A percentile compares a stretch with the other conserved stretches of the same genome.
phyloP scores from a whole-genome alignment of 1,140 invertebrate species.

The Pogonomyrmex barbatus region DNA sequence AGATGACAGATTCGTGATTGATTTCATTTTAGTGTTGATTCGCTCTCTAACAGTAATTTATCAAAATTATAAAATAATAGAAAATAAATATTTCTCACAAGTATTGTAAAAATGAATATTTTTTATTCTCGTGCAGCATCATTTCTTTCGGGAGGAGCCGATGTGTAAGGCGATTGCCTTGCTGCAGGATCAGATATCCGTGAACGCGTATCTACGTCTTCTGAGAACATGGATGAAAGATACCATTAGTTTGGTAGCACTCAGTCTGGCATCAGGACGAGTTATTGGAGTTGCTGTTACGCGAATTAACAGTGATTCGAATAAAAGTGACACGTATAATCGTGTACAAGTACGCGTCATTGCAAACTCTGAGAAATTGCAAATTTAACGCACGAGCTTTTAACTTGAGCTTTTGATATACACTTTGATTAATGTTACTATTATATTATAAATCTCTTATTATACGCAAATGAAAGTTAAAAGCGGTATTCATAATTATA shows the following conservation, averaged over 20 bases:
- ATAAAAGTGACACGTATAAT: constrained; percentile 76
- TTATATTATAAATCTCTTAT: neutral
- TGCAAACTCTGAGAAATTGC: neutral
- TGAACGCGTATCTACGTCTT: constrained; percentile 86
- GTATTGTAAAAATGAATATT: neutral
- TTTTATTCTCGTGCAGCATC: constrained; percentile 78
- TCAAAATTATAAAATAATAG: neutral
- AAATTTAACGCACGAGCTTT: neutral
- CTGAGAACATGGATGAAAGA: constrained; percentile 88
- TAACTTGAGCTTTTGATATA: neutral
- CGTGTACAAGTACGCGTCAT: constrained; percentile 74
- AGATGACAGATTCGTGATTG: neutral
- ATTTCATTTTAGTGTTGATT: neutral
- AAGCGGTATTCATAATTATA: neutral
- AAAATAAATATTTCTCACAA: neutral
- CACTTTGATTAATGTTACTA: neutral
- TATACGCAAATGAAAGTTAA: neutral
- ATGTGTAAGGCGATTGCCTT: constrained; percentile 85
- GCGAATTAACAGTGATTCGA: constrained; percentile 81
- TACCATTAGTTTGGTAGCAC: constrained; percentile 88
- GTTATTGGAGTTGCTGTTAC: constrained; percentile 86
- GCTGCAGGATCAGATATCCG: constrained; percentile 85
- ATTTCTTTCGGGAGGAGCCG: constrained; percentile 86
- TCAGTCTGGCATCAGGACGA: constrained; percentile 86
- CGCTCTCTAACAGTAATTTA: neutral